Conservation (phyloP, 2,113 vertebrate species). For the Ranitomeya variabilis region DNA sequence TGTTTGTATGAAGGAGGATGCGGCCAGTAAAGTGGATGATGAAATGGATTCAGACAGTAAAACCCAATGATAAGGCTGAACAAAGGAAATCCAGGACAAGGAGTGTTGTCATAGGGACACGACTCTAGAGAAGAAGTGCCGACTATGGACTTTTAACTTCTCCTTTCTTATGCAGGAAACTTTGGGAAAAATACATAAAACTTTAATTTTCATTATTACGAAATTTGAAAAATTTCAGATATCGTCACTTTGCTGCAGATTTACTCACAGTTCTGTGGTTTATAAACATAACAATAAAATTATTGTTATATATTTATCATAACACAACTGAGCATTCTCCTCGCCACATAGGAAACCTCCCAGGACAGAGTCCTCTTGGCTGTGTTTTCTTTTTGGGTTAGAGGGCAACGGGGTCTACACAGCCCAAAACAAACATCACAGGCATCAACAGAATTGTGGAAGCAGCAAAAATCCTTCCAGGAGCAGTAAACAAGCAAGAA, state of each 20-base stretch:
- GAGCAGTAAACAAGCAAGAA: background rate
- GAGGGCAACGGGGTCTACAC: background rate
- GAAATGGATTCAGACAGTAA: too few species aligned
- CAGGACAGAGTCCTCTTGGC: background rate
- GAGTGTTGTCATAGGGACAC: too few species aligned
- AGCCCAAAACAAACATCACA: constrained; percentile 9
- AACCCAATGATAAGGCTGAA: too few species aligned
- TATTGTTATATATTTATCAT: constrained; percentile 1
- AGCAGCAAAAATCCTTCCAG: background rate
- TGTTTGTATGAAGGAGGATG: too few species aligned
- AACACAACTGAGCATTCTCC: background rate
- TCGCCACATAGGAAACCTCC: background rate
- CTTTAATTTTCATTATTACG: background rate
- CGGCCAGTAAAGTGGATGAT: too few species aligned
- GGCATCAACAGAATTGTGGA: background rate
- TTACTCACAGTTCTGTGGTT: background rate
- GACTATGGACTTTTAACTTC: too few species aligned
- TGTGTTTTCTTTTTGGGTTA: constrained; percentile 19
- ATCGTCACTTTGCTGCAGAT: background rate
- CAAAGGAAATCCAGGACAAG: too few species aligned
- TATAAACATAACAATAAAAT: background rate
- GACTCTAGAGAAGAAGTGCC: too few species aligned
- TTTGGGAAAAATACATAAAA: too few species aligned
- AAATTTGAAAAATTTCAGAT: background rate
- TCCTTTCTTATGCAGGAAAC: too few species aligned